Conservation (phyloP, 2,113 vertebrate genomes). For the Sceloporus tristichus region DNA sequence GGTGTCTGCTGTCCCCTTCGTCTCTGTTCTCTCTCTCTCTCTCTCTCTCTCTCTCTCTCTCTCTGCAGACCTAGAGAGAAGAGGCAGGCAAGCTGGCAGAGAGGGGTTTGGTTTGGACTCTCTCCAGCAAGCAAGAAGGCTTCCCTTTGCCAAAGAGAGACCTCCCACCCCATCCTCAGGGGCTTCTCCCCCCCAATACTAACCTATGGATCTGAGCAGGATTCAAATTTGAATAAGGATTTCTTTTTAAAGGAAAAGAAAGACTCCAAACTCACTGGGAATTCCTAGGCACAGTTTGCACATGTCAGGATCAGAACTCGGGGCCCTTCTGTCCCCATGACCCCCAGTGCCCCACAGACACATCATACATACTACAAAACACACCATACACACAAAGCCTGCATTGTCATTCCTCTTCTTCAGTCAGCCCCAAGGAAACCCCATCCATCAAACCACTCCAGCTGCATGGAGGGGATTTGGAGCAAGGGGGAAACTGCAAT, state of each 20-base stretch:
- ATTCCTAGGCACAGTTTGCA: too few species aligned
- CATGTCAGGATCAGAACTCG: too few species aligned
- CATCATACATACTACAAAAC: not conserved
- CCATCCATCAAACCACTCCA: not conserved
- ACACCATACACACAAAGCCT: conserved; percentile 26
- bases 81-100: not conserved
- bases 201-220: too few species aligned
- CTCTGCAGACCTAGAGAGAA: not conserved
- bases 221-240: too few species aligned
- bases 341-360: not conserved
- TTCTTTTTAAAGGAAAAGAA: too few species aligned
- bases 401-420: conserved; percentile 23
- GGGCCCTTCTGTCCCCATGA: conserved; percentile 13
- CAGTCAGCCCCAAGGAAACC: not conserved
- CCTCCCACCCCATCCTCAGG: not conserved
- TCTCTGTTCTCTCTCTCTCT: too few species aligned
- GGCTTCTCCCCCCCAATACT: not conserved
- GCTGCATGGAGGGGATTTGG: conserved; percentile 10
- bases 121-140: not conserved
- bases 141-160: not conserved
- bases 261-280: too few species aligned
- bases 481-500: conserved; percentile 1
- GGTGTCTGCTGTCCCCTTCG: too few species aligned
- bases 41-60: too few species aligned
- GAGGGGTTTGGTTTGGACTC: not conserved